Evolutionary conservation across 2,113 vertebrate genomes (phyloP).

Genomic region (Blennius ocellaris): DNA sequence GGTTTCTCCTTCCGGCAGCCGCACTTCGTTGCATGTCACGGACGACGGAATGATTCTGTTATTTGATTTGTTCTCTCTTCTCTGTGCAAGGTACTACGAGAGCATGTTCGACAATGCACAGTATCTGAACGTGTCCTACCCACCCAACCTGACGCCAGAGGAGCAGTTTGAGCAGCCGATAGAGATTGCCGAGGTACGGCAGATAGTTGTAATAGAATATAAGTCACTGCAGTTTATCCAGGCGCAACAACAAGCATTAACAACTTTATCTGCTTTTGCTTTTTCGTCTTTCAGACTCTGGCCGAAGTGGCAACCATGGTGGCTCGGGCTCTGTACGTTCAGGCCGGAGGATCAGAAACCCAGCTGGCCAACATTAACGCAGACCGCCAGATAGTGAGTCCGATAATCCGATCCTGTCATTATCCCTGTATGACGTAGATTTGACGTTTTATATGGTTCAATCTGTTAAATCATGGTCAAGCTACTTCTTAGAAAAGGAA

Average conservation of each 20-base stretch:
- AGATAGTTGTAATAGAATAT: too few species aligned
- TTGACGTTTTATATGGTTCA: neutral
- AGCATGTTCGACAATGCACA: constrained; percentile 90
- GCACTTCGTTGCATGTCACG: too few species aligned
- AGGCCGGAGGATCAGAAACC: constrained; percentile 84
- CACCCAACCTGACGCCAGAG: constrained; percentile 84
- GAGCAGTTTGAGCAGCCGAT: constrained; percentile 87
- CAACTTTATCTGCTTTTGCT: neutral
- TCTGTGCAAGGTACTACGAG: constrained; percentile 90
- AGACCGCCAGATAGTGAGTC: constrained; percentile 85
- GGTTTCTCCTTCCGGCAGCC: neutral
- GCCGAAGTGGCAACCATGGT: constrained; percentile 88
- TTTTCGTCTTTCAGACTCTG: constrained; percentile 80
- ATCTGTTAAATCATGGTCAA: neutral
- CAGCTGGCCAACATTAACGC: constrained; percentile 76
- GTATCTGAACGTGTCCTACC: constrained; percentile 86
- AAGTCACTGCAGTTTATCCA: too few species aligned
- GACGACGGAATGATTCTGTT: neutral
- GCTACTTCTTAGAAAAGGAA: too few species aligned
- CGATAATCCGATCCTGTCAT: neutral
- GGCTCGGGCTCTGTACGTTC: constrained; percentile 86
- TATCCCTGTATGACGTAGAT: neutral
- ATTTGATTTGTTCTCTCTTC: neutral
- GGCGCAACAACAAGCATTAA: neutral
- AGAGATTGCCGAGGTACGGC: constrained; percentile 85